phyloP scores from a whole-genome alignment of 2,113 vertebrate species.

The Sarotherodon lohbergeri region DNA sequence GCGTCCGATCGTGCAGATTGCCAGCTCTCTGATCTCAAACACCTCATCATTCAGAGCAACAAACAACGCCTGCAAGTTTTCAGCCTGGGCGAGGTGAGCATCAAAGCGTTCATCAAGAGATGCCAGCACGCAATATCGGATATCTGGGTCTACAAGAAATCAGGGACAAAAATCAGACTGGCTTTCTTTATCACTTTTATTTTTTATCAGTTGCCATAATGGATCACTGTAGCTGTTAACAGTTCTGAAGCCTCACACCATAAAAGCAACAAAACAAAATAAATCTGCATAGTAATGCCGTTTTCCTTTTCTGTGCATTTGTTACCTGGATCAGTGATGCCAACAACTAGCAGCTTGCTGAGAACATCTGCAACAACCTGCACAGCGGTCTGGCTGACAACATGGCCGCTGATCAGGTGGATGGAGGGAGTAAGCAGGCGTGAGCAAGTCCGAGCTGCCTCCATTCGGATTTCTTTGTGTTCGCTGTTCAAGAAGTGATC shows the following conservation, averaged over 20 bases:
- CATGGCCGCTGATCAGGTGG: conserved; percentile 89
- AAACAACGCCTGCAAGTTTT: conserved; percentile 95
- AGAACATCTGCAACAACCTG: conserved; percentile 98
- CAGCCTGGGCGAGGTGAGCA: conserved; percentile 93
- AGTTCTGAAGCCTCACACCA: not conserved
- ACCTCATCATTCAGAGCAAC: conserved; percentile 97
- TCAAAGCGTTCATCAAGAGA: conserved; percentile 98
- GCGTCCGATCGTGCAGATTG: conserved; percentile 96
- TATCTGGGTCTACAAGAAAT: conserved; percentile 86
- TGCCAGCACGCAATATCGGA: conserved; percentile 94
- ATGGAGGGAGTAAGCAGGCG: conserved; percentile 94
- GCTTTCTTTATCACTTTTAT: not conserved
- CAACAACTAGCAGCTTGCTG: conserved; percentile 95
- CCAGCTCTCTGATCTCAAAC: conserved; percentile 96
- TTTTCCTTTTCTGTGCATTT: not conserved
- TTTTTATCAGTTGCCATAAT: not conserved
- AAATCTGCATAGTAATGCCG: not conserved
- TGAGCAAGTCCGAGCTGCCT: conserved; percentile 93
- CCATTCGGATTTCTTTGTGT: conserved; percentile 98
- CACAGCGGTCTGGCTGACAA: conserved; percentile 96
- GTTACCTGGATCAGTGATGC: conserved; percentile 96
- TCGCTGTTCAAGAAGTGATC: conserved; percentile 98
- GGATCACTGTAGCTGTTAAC: not conserved
- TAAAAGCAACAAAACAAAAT: not conserved
- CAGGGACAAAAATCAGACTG: not conserved